These are phyloP conservation scores for Urophycis tenuis DNA, from an alignment of 2,797 vertebrate genomes.

Conservation along the genomic window DNA sequence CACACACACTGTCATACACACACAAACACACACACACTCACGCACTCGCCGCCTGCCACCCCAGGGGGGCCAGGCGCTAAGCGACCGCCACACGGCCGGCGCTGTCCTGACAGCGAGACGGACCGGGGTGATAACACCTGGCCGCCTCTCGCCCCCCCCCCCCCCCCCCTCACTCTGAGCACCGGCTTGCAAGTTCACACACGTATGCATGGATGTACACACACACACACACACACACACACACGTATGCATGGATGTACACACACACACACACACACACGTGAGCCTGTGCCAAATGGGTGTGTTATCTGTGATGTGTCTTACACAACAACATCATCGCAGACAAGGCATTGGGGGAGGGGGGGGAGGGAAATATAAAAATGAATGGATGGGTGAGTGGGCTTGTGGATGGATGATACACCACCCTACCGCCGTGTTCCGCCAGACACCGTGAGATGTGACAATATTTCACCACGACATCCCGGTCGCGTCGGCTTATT, in stretches of 20 bases:
- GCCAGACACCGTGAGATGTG: background rate
- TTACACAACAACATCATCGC: no score
- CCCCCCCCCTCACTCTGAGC: background rate
- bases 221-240: background rate
- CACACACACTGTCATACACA: background rate
- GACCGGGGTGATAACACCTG: background rate
- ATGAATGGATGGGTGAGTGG: no score
- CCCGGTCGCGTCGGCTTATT: background rate
- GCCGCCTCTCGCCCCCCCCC: background rate
- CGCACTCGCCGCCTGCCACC: background rate
- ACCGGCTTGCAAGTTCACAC: background rate
- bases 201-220: background rate
- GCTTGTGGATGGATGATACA: no score
- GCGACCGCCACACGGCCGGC: background rate
- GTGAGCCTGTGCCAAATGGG: background rate
- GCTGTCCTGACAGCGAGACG: background rate
- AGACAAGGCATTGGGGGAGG: no score
- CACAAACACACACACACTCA: constrained; percentile 4
- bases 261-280: constrained; percentile 5
- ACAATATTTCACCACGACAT: background rate
- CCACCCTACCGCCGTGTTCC: background rate
- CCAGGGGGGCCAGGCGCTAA: background rate
- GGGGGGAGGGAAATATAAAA: no score
- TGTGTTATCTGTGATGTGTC: background rate
- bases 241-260: background rate